Evolutionary conservation across 2,888 invertebrate genomes (phyloP).

Genomic region (Nebria salina): DNA sequence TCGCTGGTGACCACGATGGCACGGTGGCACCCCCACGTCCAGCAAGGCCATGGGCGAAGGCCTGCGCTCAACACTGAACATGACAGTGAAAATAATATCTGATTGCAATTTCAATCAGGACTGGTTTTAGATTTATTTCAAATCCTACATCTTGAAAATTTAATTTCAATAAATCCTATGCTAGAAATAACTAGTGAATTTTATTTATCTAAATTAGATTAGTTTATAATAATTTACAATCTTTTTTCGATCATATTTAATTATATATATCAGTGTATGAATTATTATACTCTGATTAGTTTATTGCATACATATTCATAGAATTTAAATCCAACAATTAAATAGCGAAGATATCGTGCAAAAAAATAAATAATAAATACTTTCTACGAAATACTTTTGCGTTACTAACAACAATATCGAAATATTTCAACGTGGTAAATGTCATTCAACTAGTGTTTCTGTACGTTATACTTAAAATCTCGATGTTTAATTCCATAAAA

Average conservation of each 20-base stretch:
- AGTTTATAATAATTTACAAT: too few species aligned
- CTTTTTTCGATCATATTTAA: too few species aligned
- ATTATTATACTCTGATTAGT: too few species aligned
- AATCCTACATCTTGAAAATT: background rate
- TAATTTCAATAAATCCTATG: too few species aligned
- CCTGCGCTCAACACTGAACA: background rate
- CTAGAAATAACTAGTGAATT: too few species aligned
- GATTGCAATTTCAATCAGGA: background rate
- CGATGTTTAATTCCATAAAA: too few species aligned
- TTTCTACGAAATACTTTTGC: background rate
- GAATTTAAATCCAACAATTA: background rate
- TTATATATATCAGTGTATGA: too few species aligned
- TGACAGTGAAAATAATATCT: background rate
- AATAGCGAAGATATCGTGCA: background rate
- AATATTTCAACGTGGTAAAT: background rate
- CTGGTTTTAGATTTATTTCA: background rate
- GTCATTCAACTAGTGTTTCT: too few species aligned
- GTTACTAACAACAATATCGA: background rate
- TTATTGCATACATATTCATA: too few species aligned
- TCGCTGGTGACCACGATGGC: constrained; percentile 27
- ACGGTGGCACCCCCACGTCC: constrained; percentile 30
- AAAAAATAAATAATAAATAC: background rate
- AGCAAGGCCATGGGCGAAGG: constrained; percentile 43
- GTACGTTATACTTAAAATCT: too few species aligned
- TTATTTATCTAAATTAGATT: too few species aligned